phyloP scores from a whole-genome alignment of 2,888 invertebrate species.

The Thymelicus acteon region DNA sequence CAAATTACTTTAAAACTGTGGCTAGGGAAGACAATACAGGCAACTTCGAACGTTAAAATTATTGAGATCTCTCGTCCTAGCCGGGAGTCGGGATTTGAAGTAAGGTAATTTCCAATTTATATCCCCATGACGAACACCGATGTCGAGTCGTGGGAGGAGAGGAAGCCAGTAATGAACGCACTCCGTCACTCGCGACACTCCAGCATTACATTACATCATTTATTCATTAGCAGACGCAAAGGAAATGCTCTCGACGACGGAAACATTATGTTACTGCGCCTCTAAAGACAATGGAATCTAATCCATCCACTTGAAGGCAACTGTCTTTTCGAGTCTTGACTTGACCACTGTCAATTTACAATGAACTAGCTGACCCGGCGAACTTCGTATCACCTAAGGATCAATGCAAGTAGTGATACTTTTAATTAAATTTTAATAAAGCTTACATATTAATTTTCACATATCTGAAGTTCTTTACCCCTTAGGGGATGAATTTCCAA shows the following conservation, averaged over 20 bases:
- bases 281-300: conserved; percentile 41
- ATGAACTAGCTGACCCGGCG: not conserved
- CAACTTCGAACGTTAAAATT: too few relatives aligned
- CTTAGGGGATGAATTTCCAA: too few relatives aligned
- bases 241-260: conserved; percentile 49
- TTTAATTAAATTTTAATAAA: too few relatives aligned
- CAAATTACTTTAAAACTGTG: too few relatives aligned
- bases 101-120: conserved; percentile 3
- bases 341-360: conserved; percentile 19
- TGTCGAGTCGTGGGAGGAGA: conserved; percentile 36
- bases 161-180: conserved; percentile 55
- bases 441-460: too few relatives aligned
- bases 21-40: too few relatives aligned
- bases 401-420: too few relatives aligned
- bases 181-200: conserved; percentile 42
- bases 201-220: conserved; percentile 53
- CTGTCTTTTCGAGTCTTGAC: conserved; percentile 8
- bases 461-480: too few relatives aligned
- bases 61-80: too few relatives aligned
- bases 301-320: conserved; percentile 24
- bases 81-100: not conserved
- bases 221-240: conserved; percentile 46
- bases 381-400: too few relatives aligned
- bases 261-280: conserved; percentile 48
- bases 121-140: conserved; percentile 12